phyloP scores from a whole-genome alignment of 1,140 invertebrate genomes.

The Cheumatopsyche charites region DNA sequence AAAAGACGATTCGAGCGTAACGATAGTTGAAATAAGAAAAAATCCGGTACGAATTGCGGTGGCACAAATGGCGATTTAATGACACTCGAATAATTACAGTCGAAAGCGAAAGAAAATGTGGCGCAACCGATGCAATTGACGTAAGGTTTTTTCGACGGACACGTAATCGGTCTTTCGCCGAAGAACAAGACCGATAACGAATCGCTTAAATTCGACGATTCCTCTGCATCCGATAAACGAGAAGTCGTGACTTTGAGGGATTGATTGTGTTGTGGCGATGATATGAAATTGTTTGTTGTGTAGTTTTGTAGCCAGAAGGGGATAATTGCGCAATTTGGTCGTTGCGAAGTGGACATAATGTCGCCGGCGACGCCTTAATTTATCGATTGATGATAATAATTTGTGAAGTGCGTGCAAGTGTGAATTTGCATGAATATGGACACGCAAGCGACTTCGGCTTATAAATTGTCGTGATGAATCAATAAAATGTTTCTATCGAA shows the following conservation, averaged over 20 bases:
- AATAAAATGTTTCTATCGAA: not conserved
- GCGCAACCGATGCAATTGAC: not conserved
- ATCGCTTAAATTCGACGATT: too few species aligned
- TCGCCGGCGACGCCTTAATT: not conserved
- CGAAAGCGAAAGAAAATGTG: slow-evolving; percentile 9
- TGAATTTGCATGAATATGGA: not conserved
- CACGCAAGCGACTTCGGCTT: not conserved
- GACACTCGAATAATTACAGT: slow-evolving; percentile 8
- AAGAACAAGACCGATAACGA: too few species aligned
- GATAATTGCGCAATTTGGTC: too few species aligned
- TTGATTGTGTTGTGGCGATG: too few species aligned
- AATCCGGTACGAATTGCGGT: not conserved
- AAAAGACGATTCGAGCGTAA: not conserved
- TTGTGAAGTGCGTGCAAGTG: not conserved
- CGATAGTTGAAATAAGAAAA: not conserved
- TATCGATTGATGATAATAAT: too few species aligned
- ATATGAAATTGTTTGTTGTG: too few species aligned
- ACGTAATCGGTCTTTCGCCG: too few species aligned
- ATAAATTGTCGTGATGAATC: not conserved
- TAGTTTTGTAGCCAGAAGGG: too few species aligned
- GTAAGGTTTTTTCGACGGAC: not conserved
- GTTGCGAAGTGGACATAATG: not conserved
- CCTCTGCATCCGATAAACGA: too few species aligned
- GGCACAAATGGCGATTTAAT: slow-evolving; percentile 25
- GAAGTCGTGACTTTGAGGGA: too few species aligned